Base-by-base conservation (phyloP, 2,888 invertebrate genomes). In the Dendrolimus houi region DNA sequence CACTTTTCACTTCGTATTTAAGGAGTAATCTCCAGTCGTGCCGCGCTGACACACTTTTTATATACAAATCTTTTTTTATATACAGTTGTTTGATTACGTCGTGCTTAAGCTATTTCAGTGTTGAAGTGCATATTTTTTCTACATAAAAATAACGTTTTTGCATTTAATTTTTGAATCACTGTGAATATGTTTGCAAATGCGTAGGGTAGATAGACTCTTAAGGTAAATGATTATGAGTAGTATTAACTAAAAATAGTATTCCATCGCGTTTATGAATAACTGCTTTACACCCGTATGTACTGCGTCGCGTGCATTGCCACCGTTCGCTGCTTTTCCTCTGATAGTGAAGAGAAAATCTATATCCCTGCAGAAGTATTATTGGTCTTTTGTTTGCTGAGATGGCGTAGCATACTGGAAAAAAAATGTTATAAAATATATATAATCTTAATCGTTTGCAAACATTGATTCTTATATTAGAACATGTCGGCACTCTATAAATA, bases 241-340 rank as follows among this genome's bases (percentile, higher is more conserved):
- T 70, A 55, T 80, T 83, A 2, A 62, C 64, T 54, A 72, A 74
- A 6, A 68, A 63, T 0, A 76, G 64, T 8, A 62, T 62, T 0
- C 78, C 79, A 0, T 70, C 71, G 1, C 64, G 59, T 9, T 73
- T 75, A 17, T 79, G 78, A 13, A 85, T 67, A 0, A 77, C 80
- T 0, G 85, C 84, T 61, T 82, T 84, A 56, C 85, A 85, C 0
- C 83, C 84, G 54, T 72, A 83, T 57, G 75, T 74, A 54, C 81
- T 81, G n/a, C 84, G 65, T 42, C 81, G 70, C 52, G 79, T 81
- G 58, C 85, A 85, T 60, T 81, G 78, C 85, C 85, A 85, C 2
- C 84, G 64, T 54, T 77, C 75, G 52, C 74, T 81, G 17, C 67
- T 64, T 52, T 80, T 79, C 42, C 80, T 63, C 0, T 72, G 63